Percentiles rank a stretch among this genome's conserved stretches.
Conservation (phyloP, 2,888 invertebrate species). For the Caenorhabditis sulstoni region DNA sequence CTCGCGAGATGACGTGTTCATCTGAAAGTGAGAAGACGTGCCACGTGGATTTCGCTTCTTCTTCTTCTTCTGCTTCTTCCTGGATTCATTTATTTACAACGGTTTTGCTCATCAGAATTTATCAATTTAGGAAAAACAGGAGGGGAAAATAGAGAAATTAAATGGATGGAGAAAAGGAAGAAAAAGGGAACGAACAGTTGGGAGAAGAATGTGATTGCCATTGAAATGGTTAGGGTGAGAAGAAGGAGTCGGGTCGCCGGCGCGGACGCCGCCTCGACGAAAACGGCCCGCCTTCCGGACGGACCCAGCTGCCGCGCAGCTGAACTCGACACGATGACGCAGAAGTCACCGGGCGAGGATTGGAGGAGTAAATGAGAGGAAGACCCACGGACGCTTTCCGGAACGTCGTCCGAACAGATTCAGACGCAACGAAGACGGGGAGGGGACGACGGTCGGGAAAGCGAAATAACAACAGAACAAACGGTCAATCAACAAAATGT, state of each 20-base stretch:
- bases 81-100: slow-evolving; percentile 55
- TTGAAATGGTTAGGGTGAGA: slow-evolving; percentile 39
- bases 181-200: slow-evolving; percentile 8
- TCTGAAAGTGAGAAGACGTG: too few relatives aligned
- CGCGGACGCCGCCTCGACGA: too few relatives aligned
- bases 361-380: not conserved
- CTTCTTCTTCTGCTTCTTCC: not conserved
- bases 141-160: not conserved
- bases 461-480: slow-evolving; percentile 24
- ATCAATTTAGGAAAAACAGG: not conserved
- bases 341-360: slow-evolving; percentile 31
- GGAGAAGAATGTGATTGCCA: slow-evolving; percentile 37
- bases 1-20: too few relatives aligned
- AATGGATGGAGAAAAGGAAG: not conserved
- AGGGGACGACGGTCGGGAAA: not conserved
- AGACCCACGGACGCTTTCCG: slow-evolving; percentile 2
- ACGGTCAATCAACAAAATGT: slow-evolving; percentile 43
- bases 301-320: not conserved
- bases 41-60: not conserved
- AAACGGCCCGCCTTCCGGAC: not conserved
- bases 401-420: not conserved
- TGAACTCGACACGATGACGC: slow-evolving; percentile 44
- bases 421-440: not conserved
- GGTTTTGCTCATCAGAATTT: slow-evolving; percentile 49
- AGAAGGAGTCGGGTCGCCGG: not conserved